A percentile compares a stretch with the other conserved stretches of the same genome.
These are phyloP conservation scores for Cheiracanthium punctorium DNA, from an alignment of 2,888 invertebrate genomes.

Conservation along the genomic window DNA sequence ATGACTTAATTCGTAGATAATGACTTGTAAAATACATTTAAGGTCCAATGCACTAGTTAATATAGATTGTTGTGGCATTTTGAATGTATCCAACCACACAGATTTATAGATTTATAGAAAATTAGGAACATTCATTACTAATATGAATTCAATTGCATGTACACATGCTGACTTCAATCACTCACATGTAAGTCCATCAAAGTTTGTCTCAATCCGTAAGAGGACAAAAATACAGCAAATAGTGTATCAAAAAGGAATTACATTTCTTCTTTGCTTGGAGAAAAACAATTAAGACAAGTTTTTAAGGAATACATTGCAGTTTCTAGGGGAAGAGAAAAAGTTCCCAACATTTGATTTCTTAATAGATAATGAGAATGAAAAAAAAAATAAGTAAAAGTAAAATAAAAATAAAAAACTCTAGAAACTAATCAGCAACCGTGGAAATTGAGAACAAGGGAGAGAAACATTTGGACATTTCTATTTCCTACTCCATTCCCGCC, in stretches of 20 bases:
- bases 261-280: not conserved
- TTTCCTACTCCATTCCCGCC: not conserved
- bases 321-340: not conserved
- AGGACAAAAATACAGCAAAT: no score
- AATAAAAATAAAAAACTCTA: not conserved
- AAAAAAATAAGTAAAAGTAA: not conserved
- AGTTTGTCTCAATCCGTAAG: no score
- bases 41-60: no score
- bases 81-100: no score
- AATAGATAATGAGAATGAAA: conserved; percentile 4
- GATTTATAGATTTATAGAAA: no score
- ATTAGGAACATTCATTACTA: no score
- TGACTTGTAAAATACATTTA: no score
- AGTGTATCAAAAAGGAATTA: not conserved
- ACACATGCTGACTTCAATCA: no score
- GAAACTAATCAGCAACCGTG: conserved; percentile 8
- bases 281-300: conserved; percentile 4
- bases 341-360: not conserved
- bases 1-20: no score
- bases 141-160: no score
- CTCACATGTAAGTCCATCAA: no score
- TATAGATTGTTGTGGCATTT: no score
- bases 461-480: conserved; percentile 12
- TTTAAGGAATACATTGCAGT: not conserved
- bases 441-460: conserved; percentile 1